Base-by-base conservation (phyloP, 2,113 vertebrate species). In the Natator depressus region DNA sequence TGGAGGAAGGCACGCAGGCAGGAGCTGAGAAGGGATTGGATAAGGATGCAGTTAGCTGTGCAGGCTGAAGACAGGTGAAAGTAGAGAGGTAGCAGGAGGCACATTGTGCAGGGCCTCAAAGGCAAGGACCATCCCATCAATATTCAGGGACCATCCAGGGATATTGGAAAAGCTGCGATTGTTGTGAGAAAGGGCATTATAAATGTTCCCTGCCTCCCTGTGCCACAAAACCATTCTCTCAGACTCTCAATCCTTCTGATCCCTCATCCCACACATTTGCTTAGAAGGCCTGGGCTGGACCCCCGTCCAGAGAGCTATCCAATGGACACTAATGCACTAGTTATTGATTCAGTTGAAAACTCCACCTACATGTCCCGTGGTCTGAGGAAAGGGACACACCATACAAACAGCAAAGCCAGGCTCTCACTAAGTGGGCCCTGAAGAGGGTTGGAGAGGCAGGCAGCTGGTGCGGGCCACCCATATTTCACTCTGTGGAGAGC, bases 111-210 rank as follows among this genome's bases (percentile, higher is more conserved):
- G 42, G 4, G 62, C 31, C 51, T 88, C 82, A 25, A 89, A 87
- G 38, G 57, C 8, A 59, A 95, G 78, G 85, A 84, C 83, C 86
- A 84, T 85, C 9, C 27, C 82, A 80, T 6, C 84, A 65, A 11
- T 59, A 31, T 17, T 20, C 38, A 22, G 76, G 17, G 57, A n/a
- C 51, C 54, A 47, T 6, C 38, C 57, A 25, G 50, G 35, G 54
- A 59, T 38, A 22, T 47, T 1, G 2, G 25, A 88, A 76, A 78
- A 17, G 3, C 0, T n/a, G 49, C 25, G 19, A 3, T 38, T 2
- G 6, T 38, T 75, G 83, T 82, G 46, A 12, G 54, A 35, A 88
- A 55, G 47, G 47, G 1, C 20, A 55, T 46, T n/a, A 82, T 54
- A 49, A 13, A 0, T n/a, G 2, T 53, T 25, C 6, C 47, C 50